Base-by-base conservation (phyloP, 2,888 invertebrate species). In the Gymnosoma rotundatum region DNA sequence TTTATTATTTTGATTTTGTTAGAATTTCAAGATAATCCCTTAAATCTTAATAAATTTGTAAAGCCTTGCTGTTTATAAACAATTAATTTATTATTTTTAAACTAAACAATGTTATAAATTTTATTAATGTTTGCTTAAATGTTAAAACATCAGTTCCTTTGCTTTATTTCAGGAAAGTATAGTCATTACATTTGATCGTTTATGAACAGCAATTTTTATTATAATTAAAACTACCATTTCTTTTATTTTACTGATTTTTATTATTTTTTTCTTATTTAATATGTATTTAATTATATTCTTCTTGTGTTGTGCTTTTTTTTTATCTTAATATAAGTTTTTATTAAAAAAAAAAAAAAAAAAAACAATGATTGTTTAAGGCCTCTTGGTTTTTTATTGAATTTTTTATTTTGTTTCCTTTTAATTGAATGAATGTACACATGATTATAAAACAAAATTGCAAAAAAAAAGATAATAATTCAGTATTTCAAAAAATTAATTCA, bases 201-300 rank as follows among this genome's bases (percentile, higher is more conserved):
- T 87, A 89, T 89, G 88, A 89, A 89, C 90, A 90, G 89, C 89
- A 89, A 87, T 54, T 61, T 20, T 60, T 56, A 21, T 42, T 20
- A 9, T 20, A 76, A 78, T 83, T 79, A 83, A 82, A 79, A 79
- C 63, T 79, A 73, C 70, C 48, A 48, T 48, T 73, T 60, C 16
- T 72, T 69, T 54, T 63, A 50, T 60, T 73, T 78, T 69, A 48
- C 8, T 45, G 9, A 50, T 69, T 58, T 64, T 45, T 82, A 50
- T 79, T 80, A 56, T 72, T 61, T 70, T 67, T n/a, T n/a, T n/a
- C n/a, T n/a, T n/a, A n/a, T n/a, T 21, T 78, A 76, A 67, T 12
- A 83, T 78, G 54, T 54, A 32, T 78, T 73, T 83, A 32, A 48
- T 48, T 48, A 64, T 83, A 78, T 80, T 74, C 38, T 83, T 83